These are phyloP conservation scores for Brachionus rubens DNA, from an alignment of 1,140 invertebrate species.

Conservation along the genomic window DNA sequence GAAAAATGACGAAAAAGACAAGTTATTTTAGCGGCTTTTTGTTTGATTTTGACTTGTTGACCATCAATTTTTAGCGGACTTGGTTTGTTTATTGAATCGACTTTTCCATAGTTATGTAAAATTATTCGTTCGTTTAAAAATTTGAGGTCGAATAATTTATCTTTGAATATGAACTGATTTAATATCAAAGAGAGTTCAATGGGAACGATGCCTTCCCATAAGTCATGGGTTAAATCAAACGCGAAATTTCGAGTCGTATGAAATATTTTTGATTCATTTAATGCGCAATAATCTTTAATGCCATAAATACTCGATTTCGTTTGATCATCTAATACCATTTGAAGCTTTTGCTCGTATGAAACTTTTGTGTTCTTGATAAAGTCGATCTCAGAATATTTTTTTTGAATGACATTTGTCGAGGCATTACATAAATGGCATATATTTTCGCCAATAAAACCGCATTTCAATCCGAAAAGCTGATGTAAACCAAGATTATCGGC, in stretches of 20 bases:
- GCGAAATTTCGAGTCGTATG: background rate
- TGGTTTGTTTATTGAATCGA: background rate
- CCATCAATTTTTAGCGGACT: background rate
- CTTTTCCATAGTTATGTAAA: background rate
- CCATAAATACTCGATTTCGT: no score
- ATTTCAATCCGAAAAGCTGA: no score
- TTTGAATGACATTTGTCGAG: no score
- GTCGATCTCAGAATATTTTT: no score
- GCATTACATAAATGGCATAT: no score
- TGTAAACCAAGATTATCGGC: no score
- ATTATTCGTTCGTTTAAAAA: background rate
- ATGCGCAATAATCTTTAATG: background rate
- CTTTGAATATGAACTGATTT: background rate
- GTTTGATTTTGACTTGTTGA: background rate
- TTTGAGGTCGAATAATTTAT: background rate
- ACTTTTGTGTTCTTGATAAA: no score
- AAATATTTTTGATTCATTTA: background rate
- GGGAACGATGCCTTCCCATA: background rate
- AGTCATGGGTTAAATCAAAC: background rate
- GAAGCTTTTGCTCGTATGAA: no score
- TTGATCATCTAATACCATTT: background rate
- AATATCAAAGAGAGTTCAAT: background rate
- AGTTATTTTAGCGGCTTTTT: background rate
- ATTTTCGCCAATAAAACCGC: no score
- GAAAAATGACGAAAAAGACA: background rate